Conservation (phyloP, 2,888 invertebrate species). For the Sinotaia quadrata region DNA sequence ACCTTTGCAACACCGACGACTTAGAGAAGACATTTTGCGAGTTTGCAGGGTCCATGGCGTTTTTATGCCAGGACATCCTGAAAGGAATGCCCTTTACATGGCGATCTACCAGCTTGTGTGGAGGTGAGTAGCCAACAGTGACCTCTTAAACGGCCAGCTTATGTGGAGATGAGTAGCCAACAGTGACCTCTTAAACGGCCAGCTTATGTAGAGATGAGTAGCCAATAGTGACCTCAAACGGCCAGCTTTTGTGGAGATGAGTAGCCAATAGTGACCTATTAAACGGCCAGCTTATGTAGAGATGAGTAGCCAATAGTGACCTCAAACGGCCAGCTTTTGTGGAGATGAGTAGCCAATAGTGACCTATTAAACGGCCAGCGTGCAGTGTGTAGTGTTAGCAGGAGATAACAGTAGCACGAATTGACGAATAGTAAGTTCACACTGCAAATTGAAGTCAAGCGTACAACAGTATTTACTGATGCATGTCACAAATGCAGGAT, state of each 20-base stretch:
- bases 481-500: too few species aligned
- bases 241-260: conserved; percentile 33
- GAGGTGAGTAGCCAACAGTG: conserved; percentile 44
- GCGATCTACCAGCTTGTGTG: conserved; percentile 45
- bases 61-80: conserved; percentile 47
- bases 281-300: neutral
- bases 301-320: conserved; percentile 42
- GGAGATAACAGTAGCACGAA: too few species aligned
- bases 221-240: neutral
- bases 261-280: conserved; percentile 15
- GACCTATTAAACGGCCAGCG: neutral
- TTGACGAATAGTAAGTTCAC: too few species aligned
- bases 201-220: conserved; percentile 39
- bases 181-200: neutral
- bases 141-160: neutral
- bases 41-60: conserved; percentile 39
- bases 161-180: conserved; percentile 40
- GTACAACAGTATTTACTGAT: too few species aligned
- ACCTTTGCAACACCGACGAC: conserved; percentile 51
- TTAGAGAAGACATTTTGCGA: conserved; percentile 21
- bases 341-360: conserved; percentile 44
- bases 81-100: conserved; percentile 38
- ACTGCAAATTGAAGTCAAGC: too few species aligned
- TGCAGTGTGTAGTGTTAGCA: too few species aligned
- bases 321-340: neutral